Percentiles rank a stretch among this genome's conserved stretches.
These are phyloP conservation scores for Eira barbara DNA, from an alignment of 2,113 vertebrate genomes.

Conservation along the genomic window DNA sequence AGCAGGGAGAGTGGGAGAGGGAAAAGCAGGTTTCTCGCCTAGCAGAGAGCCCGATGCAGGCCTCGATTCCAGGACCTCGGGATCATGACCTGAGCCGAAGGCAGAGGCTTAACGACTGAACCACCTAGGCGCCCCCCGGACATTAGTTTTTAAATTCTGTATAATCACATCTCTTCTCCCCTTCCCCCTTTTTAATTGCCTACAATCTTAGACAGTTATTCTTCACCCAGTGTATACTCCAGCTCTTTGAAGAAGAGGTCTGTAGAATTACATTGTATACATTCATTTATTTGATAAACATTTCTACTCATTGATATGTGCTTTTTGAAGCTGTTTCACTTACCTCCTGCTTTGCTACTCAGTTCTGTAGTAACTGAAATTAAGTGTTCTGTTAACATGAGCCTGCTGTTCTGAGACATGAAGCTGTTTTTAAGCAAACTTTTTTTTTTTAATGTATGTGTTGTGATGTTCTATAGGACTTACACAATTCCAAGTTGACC, in stretches of 20 bases:
- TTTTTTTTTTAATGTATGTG: background rate
- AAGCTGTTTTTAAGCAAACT: background rate
- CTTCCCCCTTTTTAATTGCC: background rate
- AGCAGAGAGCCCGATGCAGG: too few species aligned
- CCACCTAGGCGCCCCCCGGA: background rate
- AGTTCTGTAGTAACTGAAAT: slow-evolving; percentile 10
- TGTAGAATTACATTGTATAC: background rate
- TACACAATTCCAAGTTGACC: background rate
- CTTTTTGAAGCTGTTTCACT: slow-evolving; percentile 14
- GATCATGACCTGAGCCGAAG: too few species aligned
- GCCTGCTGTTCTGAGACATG: background rate
- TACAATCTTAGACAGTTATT: background rate
- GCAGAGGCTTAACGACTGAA: too few species aligned
- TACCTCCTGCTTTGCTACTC: background rate
- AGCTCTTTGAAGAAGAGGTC: background rate
- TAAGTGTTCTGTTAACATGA: background rate
- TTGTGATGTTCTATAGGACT: background rate
- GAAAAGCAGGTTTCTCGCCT: too few species aligned
- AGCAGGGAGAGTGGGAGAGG: too few species aligned
- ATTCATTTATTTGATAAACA: background rate
- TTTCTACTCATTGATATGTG: background rate
- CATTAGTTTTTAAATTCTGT: background rate
- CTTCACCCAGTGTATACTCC: background rate
- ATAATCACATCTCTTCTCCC: background rate
- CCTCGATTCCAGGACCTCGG: too few species aligned